Evolutionary conservation across 2,888 invertebrate genomes (phyloP), one percentile per base, ranked within the genome.

Genomic region (Drosophila engyochracea): DNA sequence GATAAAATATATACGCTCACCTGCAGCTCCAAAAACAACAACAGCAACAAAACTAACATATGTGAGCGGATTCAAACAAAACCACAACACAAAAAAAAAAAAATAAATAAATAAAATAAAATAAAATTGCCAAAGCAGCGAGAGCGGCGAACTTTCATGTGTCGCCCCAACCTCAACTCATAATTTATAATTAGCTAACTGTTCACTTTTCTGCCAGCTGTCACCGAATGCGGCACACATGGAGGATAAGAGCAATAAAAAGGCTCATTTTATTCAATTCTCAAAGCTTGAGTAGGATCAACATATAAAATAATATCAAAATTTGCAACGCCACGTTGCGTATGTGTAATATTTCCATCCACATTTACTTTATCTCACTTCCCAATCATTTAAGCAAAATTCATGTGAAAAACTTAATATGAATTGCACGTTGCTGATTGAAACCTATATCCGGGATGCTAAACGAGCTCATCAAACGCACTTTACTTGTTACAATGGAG

Each of bases 141-240:
- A 53, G 35, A 49, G 70, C 66, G 67, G 66, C 69, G 35, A 22
- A 53, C 72, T 76, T 75, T 76, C 59, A 65, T 72, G 37, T 58
- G 10, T 49, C 39, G 33, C 22, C 69, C 69, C 41, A 25, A 28
- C 10, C 31, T 54, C 49, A 25, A 55, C 58, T 72, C 77, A 76
- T 85, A 70, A 82, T 85, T 88, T 88, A 82, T 82, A 87, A 87
- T 89, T 89, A 90, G 71, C 60, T 65, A 76, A 70, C 63, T 70
- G 74, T 44, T 67, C 51, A 67, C 53, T 70, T 70, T 62, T 49
- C 53, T 67, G 69, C 52, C 63, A 69, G 61, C 70, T 76, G 87
- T 71, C 70, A 52, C 52, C 49, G 44, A 57, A 4, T 28, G 31
- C 41, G 47, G 52, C 41, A 59, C 53, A 52, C 30, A 22, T 53